phyloP scores from a whole-genome alignment of 2,888 invertebrate genomes.

The Magallana nippona region DNA sequence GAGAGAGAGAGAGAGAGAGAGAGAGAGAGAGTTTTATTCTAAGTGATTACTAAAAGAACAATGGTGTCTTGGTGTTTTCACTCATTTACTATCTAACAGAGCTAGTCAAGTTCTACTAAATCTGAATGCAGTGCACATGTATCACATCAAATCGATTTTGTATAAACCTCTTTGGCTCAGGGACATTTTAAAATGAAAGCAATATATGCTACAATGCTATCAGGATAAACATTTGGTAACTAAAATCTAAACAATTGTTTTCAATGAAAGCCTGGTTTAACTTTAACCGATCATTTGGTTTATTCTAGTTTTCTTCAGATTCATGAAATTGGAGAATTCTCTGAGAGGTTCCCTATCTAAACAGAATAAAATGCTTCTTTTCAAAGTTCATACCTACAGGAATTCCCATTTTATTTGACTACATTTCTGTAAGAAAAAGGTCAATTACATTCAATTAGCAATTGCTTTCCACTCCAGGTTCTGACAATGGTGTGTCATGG shows the following conservation, averaged over 20 bases:
- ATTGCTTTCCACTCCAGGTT: not conserved
- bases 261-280: not conserved
- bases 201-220: not conserved
- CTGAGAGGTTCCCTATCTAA: not conserved
- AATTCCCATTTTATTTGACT: not conserved
- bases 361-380: not conserved
- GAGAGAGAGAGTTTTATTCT: not conserved
- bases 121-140: slow-evolving; percentile 20
- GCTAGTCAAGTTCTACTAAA: not conserved
- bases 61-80: not conserved
- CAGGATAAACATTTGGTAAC: slow-evolving; percentile 4
- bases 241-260: not conserved
- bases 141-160: slow-evolving; percentile 11
- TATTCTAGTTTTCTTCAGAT: not conserved
- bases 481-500: not conserved
- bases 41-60: not conserved
- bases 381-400: not conserved
- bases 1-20: not conserved
- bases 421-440: no score
- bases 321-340: not conserved
- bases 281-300: not conserved
- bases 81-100: not conserved
- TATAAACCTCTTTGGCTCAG: not conserved
- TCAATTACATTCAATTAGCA: no score
- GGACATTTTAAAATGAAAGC: not conserved